These are phyloP conservation scores for Dasyurus viverrinus DNA, from an alignment of 2,113 vertebrate genomes.

Conservation along the genomic window DNA sequence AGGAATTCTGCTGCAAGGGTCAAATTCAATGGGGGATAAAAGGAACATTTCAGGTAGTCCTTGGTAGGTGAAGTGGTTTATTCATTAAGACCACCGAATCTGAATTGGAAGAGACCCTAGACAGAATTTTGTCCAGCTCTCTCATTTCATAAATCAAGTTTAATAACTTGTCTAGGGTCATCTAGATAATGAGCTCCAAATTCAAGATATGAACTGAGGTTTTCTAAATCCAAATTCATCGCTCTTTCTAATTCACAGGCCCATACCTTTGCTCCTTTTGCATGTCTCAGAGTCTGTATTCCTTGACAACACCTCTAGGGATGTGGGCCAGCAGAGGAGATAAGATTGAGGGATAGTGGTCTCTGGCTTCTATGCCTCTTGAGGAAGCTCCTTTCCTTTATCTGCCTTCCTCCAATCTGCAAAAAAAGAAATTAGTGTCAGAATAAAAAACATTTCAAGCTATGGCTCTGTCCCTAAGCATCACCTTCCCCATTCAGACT, in stretches of 20 bases:
- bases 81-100: not conserved
- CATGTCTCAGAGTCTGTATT: not conserved
- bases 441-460: not conserved
- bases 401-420: too few relatives aligned
- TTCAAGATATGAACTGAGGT: not conserved
- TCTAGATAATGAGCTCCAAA: not conserved
- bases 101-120: not conserved
- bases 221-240: not conserved
- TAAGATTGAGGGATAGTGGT: too few relatives aligned
- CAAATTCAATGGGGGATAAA: not conserved
- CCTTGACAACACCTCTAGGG: not conserved
- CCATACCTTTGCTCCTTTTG: not conserved
- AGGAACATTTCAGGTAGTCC: not conserved
- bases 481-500: not conserved
- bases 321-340: too few relatives aligned
- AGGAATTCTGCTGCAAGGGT: not conserved
- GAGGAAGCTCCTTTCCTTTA: too few relatives aligned
- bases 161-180: not conserved
- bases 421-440: too few relatives aligned
- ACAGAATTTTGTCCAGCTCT: not conserved
- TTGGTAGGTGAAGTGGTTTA: not conserved
- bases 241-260: not conserved
- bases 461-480: not conserved
- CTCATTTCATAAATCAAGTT: not conserved
- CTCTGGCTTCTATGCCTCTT: too few relatives aligned